Percentiles rank a stretch among this genome's conserved stretches.
These are phyloP conservation scores for Pseudomyrmex gracilis DNA, from an alignment of 1,140 invertebrate genomes.

Conservation along the genomic window DNA sequence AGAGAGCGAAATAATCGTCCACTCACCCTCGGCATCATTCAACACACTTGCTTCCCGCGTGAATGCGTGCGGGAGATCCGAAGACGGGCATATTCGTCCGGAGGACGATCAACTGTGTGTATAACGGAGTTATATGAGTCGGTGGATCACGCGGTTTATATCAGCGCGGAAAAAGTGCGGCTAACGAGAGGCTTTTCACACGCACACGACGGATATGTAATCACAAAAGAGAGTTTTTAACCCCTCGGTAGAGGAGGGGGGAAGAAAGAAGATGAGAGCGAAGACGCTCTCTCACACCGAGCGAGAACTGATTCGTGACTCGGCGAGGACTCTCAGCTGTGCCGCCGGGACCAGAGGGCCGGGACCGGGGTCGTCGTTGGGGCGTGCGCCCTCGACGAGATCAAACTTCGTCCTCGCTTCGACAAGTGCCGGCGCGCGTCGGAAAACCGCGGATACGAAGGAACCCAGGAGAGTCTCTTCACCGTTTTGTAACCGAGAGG, in stretches of 20 bases:
- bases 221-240: no score
- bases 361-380: conserved; percentile 44
- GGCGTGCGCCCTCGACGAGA: conserved; percentile 71
- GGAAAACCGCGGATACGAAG: background rate
- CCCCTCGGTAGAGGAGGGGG: background rate
- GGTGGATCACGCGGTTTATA: conserved; percentile 1
- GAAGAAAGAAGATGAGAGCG: background rate
- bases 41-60: conserved; percentile 27
- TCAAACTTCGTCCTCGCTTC: conserved; percentile 69
- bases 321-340: conserved; percentile 71
- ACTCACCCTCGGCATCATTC: conserved; percentile 49
- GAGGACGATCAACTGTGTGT: background rate
- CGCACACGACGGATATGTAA: no score
- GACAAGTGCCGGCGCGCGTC: background rate
- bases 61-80: conserved; percentile 3
- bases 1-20: background rate
- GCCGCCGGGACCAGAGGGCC: conserved; percentile 66
- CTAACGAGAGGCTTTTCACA: no score
- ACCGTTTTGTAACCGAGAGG: background rate
- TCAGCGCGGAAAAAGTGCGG: background rate
- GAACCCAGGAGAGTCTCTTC: background rate
- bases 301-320: conserved; percentile 69
- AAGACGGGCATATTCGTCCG: no score
- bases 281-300: conserved; percentile 13
- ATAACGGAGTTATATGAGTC: background rate